These are phyloP conservation scores for Daphoenositta chrysoptera DNA, from an alignment of 2,113 vertebrate genomes.

Conservation along the genomic window DNA sequence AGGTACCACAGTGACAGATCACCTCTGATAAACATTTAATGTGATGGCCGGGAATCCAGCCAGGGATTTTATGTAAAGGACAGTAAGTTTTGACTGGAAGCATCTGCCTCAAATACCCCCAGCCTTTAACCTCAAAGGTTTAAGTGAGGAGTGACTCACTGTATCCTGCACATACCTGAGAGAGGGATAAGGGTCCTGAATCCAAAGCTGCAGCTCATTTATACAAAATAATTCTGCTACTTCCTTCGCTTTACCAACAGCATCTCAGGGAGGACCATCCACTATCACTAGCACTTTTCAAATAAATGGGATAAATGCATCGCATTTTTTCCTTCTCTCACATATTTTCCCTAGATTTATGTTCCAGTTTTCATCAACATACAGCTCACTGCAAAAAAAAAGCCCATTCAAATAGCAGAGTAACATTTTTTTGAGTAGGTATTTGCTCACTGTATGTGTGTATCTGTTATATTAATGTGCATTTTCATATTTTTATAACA, in stretches of 20 bases:
- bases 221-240: not conserved
- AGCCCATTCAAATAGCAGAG: not conserved
- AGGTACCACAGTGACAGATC: not conserved
- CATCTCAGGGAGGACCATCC: not conserved
- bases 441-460: not conserved
- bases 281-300: not conserved
- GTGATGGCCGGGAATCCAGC: not conserved
- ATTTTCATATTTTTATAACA: not conserved
- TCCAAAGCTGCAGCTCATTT: not conserved
- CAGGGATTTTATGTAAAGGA: constrained; percentile 4
- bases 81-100: not conserved
- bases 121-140: not conserved
- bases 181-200: not conserved
- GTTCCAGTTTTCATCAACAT: not conserved
- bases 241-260: not conserved
- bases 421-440: not conserved
- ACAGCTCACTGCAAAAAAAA: not conserved
- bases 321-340: not conserved
- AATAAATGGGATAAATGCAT: not conserved
- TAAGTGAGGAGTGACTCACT: not conserved
- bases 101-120: not conserved
- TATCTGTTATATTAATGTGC: not conserved
- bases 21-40: not conserved
- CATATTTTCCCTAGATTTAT: not conserved
- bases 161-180: not conserved